These are phyloP conservation scores for Lochmaea capreae DNA, from an alignment of 2,888 invertebrate species.

Conservation along the genomic window DNA sequence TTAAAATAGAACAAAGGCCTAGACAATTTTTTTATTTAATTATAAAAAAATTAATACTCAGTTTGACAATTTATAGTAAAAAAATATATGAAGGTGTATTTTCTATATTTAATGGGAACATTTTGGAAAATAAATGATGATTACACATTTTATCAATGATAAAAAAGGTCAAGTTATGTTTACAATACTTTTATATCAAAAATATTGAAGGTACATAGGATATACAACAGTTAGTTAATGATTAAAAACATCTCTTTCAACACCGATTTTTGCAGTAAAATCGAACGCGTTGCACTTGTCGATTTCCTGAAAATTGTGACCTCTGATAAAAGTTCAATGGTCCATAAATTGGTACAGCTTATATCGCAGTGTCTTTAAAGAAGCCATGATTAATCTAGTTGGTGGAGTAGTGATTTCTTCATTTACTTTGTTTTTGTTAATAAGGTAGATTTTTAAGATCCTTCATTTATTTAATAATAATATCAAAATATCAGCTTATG, in stretches of 20 bases:
- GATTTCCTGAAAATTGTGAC: conserved; percentile 46
- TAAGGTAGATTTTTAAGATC: conserved; percentile 47
- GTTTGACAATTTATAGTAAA: too few species aligned
- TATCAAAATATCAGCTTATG: neutral
- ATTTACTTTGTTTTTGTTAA: conserved; percentile 44
- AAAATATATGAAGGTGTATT: neutral
- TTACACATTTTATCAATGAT: conserved; percentile 17
- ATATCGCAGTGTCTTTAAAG: conserved; percentile 30
- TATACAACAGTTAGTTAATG: neutral
- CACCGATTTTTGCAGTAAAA: neutral
- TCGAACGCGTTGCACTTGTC: neutral
- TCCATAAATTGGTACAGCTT: conserved; percentile 37
- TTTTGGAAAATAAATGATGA: conserved; percentile 9
- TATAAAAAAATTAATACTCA: neutral
- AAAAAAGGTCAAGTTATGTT: conserved; percentile 32
- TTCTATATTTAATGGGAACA: neutral
- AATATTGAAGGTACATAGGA: conserved; percentile 20
- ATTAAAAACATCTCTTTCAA: neutral
- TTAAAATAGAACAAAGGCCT: neutral
- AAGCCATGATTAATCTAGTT: conserved; percentile 39
- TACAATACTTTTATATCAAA: conserved; percentile 24
- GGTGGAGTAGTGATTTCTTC: conserved; percentile 46
- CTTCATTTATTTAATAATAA: neutral
- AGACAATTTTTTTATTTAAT: neutral
- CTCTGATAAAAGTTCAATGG: conserved; percentile 46